phyloP scores from a whole-genome alignment of 2,888 invertebrate genomes.

The Cryptocephalus primarius region DNA sequence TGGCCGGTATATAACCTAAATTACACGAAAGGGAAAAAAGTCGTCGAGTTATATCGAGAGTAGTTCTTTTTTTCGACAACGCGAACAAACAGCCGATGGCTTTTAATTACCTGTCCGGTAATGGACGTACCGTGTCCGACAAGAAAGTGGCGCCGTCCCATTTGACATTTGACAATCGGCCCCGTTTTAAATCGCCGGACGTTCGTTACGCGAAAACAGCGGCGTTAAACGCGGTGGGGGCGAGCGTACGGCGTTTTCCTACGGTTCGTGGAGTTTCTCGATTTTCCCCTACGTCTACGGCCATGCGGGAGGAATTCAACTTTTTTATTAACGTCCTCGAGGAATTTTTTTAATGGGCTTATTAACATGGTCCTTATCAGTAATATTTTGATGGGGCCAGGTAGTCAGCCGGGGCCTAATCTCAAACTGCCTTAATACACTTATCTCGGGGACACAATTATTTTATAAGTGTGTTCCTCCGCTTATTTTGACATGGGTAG shows the following conservation, averaged over 20 bases:
- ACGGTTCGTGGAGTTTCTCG: no score
- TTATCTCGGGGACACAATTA: no score
- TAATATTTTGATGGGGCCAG: constrained; percentile 5
- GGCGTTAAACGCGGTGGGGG: no score
- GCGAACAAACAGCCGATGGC: constrained; percentile 33
- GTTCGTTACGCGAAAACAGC: neutral
- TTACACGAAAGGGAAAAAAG: constrained; percentile 9
- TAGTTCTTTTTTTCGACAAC: constrained; percentile 1
- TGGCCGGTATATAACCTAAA: no score
- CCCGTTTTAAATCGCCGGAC: no score
- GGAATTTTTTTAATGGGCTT: constrained; percentile 13
- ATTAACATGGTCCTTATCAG: constrained; percentile 12
- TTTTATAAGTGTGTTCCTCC: no score
- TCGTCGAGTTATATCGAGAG: constrained; percentile 30
- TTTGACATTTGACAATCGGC: constrained; percentile 34
- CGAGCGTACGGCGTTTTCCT: no score
- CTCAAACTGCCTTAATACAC: no score
- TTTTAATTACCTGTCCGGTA: constrained; percentile 41
- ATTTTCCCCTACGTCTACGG: no score
- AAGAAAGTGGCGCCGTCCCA: constrained; percentile 35
- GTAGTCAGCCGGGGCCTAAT: no score
- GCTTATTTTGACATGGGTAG: no score
- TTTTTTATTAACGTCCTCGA: neutral
- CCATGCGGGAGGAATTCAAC: no score
- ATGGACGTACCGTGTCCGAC: constrained; percentile 40